Evolutionary conservation across 2,113 vertebrate species (phyloP).

Genomic region (Chloropsis hardwickii): DNA sequence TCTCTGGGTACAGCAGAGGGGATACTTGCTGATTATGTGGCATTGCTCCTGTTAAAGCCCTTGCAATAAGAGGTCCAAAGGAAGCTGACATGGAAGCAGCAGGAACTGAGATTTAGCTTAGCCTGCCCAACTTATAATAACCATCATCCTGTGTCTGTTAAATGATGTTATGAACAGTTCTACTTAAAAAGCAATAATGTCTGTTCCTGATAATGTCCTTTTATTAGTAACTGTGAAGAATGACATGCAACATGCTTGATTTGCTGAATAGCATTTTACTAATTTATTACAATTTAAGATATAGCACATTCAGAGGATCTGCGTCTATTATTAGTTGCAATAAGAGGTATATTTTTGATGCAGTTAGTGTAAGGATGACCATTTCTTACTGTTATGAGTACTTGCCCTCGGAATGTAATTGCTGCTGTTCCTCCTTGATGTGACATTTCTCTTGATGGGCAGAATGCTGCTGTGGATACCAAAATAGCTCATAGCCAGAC

Average conservation of each 20-base stretch:
- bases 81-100: neutral
- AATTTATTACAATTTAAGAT: neutral
- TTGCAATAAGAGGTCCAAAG: neutral
- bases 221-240: neutral
- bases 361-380: neutral
- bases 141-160: neutral
- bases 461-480: neutral
- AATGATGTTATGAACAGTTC: neutral
- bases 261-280: neutral
- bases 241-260: neutral
- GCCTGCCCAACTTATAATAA: neutral
- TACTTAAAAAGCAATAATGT: neutral
- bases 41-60: neutral
- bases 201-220: neutral
- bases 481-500: neutral
- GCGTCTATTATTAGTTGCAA: neutral
- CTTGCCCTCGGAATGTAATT: neutral
- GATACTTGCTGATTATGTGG: neutral
- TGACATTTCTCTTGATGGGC: neutral
- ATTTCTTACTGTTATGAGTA: neutral
- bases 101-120: neutral
- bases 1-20: neutral
- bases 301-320: neutral
- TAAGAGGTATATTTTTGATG: neutral
- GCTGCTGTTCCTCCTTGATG: neutral